Percentiles rank a stretch among this genome's conserved stretches.
phyloP scores from a whole-genome alignment of 2,797 vertebrate genomes.

The Galagoides demidoff region DNA sequence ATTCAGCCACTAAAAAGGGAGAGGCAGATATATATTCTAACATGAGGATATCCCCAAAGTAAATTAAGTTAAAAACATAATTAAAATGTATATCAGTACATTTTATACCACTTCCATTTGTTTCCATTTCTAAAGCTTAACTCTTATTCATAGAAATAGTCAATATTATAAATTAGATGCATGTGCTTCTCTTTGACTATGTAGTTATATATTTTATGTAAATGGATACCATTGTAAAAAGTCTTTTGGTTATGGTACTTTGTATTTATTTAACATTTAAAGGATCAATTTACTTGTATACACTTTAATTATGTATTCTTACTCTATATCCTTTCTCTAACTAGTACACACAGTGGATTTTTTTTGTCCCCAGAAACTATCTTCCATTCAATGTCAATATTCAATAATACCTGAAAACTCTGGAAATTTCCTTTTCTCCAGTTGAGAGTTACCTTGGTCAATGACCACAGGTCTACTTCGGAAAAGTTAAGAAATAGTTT shows the following conservation, averaged over 20 bases:
- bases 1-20: conserved; percentile 46
- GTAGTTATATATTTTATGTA: neutral
- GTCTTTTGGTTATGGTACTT: neutral
- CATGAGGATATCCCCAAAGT: neutral
- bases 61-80: neutral
- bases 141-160: neutral
- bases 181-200: neutral
- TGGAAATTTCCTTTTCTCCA: neutral
- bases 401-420: neutral
- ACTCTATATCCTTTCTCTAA: neutral
- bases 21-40: neutral
- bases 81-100: neutral
- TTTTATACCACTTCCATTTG: accelerated
- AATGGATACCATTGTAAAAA: neutral
- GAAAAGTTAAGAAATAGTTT: neutral
- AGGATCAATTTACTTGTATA: neutral
- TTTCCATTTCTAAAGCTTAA: neutral
- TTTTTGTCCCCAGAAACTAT: neutral
- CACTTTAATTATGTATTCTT: neutral
- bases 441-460: neutral
- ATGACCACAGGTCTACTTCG: neutral
- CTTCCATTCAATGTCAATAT: neutral
- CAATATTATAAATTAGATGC: neutral
- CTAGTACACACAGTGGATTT: neutral
- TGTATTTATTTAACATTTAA: neutral